A percentile compares a stretch with the other conserved stretches of the same genome.
Evolutionary conservation across 1,140 invertebrate genomes (phyloP).

Genomic region (Drosophila kohkoa): DNA sequence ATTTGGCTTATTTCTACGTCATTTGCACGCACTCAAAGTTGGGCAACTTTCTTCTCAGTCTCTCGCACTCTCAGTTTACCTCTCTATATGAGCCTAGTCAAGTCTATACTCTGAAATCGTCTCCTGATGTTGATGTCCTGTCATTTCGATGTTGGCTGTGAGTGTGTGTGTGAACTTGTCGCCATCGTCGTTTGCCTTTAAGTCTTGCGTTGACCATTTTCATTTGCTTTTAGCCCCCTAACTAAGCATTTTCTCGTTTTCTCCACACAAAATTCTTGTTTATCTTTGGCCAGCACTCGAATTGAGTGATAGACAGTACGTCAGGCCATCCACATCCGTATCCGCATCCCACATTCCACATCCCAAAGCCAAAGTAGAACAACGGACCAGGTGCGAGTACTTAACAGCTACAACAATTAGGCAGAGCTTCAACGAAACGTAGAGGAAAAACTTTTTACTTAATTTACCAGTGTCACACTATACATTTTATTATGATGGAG

Average conservation of each 20-base stretch:
- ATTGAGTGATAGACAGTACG: constrained; percentile 60
- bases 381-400: constrained; percentile 27
- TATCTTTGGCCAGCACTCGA: constrained; percentile 69
- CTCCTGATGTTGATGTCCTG: constrained; percentile 39
- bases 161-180: constrained; percentile 21
- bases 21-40: constrained; percentile 65
- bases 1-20: constrained; percentile 77
- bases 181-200: constrained; percentile 47
- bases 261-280: constrained; percentile 62
- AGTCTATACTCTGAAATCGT: constrained; percentile 10
- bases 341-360: background rate
- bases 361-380: background rate
- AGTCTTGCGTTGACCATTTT: constrained; percentile 68
- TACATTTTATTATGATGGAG: background rate
- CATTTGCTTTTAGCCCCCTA: constrained; percentile 73
- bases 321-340: constrained; percentile 7
- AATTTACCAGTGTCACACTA: constrained; percentile 4
- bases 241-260: constrained; percentile 65
- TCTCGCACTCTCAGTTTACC: background rate
- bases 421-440: constrained; percentile 10
- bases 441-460: constrained; percentile 15
- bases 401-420: constrained; percentile 75
- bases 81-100: background rate
- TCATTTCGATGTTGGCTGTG: constrained; percentile 30
- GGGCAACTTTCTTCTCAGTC: constrained; percentile 9